Evolutionary conservation across 2,797 vertebrate species (phyloP).

Genomic region (Melanogrammus aeglefinus): DNA sequence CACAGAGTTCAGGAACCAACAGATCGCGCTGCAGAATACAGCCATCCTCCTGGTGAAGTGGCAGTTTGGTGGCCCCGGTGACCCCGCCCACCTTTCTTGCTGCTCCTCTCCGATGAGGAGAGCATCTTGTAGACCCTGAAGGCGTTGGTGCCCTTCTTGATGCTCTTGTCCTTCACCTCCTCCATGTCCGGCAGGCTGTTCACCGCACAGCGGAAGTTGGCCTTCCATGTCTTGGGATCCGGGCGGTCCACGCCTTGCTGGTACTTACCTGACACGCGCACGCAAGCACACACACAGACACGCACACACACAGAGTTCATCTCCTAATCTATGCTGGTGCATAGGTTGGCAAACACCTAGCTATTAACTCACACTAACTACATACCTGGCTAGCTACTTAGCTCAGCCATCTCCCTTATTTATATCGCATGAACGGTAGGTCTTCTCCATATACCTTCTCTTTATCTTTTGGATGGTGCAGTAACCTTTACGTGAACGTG

Average conservation of each 20-base stretch:
- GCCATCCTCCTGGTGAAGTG: background rate
- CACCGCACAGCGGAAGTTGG: slow-evolving; percentile 98
- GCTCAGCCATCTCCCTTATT: background rate
- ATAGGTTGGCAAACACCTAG: background rate
- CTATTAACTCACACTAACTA: background rate
- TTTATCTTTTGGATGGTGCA: background rate
- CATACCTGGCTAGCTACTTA: background rate
- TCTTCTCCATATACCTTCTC: background rate
- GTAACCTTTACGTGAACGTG: background rate
- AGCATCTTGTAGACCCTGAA: slow-evolving; percentile 97
- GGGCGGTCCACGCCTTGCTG: slow-evolving; percentile 88
- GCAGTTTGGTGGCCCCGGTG: background rate
- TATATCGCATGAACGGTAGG: background rate
- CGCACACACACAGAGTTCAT: too few species aligned
- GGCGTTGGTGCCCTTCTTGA: slow-evolving; percentile 98
- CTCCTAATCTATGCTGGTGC: background rate
- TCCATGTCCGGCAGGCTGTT: slow-evolving; percentile 98
- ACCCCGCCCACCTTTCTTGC: slow-evolving; percentile 84
- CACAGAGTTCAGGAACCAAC: background rate
- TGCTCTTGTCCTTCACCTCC: slow-evolving; percentile 98
- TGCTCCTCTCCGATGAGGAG: slow-evolving; percentile 82
- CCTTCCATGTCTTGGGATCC: slow-evolving; percentile 99
- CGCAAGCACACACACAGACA: background rate
- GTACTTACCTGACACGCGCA: slow-evolving; percentile 80
- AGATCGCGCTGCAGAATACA: background rate